Conservation (phyloP, 35 echinoderm and acorn worm species). For the Eucidaris tribuloides region DNA sequence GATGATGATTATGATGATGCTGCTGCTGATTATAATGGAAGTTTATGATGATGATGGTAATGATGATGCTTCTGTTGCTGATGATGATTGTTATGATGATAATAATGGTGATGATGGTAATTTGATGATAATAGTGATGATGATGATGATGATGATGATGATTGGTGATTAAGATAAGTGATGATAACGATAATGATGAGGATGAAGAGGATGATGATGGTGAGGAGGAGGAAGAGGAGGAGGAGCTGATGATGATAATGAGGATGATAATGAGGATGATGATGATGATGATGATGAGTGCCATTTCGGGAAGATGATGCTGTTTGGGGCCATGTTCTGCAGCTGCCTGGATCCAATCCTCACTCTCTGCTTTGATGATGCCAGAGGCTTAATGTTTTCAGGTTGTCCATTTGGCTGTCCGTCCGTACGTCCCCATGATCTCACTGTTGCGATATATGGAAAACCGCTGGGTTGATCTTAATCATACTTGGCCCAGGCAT, state of each 20-base stretch:
- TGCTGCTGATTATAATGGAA: not conserved
- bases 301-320: constrained; percentile 83
- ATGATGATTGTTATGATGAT: not conserved
- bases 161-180: not conserved
- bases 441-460: no score
- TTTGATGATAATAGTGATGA: no score
- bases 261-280: not conserved
- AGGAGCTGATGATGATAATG: not conserved
- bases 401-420: no score
- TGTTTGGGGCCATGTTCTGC: constrained; percentile 98
- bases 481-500: no score
- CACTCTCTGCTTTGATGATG: no score
- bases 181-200: not conserved
- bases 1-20: not conserved
- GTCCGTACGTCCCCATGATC: no score
- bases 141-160: not conserved
- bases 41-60: not conserved
- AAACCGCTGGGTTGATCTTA: no score
- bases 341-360: constrained; percentile 97
- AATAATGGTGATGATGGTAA: not conserved
- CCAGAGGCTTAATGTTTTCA: no score
- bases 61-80: not conserved
- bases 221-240: not conserved
- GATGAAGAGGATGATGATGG: not conserved
- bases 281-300: not conserved